Conservation (phyloP, 2,797 vertebrate genomes). For the Aeoliscus strigatus region DNA sequence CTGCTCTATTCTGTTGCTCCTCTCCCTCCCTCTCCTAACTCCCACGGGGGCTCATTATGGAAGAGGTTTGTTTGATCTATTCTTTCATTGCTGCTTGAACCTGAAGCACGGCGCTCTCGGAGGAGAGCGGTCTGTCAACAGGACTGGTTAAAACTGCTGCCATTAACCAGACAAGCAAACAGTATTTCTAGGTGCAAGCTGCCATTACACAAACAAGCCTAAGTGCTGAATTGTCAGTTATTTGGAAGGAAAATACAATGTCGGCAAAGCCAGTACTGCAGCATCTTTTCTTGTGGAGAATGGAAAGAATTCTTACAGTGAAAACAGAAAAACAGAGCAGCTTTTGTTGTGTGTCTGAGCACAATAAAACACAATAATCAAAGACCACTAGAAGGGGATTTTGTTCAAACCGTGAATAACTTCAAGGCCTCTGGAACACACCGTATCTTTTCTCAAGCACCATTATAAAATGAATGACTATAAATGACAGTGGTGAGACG, state of each 20-base stretch:
- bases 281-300: no score
- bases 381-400: no score
- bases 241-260: conserved; percentile 3
- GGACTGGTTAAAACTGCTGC: conserved; percentile 27
- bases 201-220: conserved; percentile 19
- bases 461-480: no score
- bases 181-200: conserved; percentile 7
- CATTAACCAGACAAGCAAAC: conserved; percentile 43
- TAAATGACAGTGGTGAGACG: no score
- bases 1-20: conserved; percentile 5
- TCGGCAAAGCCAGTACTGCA: no score
- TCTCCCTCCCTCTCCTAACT: conserved; percentile 20
- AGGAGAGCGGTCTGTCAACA: conserved; percentile 26
- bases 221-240: neutral
- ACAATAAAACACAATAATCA: no score
- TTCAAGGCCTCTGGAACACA: no score
- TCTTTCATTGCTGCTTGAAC: conserved; percentile 51
- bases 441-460: no score
- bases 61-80: conserved; percentile 51
- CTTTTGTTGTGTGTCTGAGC: no score
- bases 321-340: no score
- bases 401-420: no score
- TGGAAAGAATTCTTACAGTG: no score
- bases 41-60: conserved; percentile 59
- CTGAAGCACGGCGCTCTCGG: conserved; percentile 31